Percentiles rank a stretch among this genome's conserved stretches.
phyloP scores from a whole-genome alignment of 1,140 invertebrate species.

The Pachypsylla venusta region DNA sequence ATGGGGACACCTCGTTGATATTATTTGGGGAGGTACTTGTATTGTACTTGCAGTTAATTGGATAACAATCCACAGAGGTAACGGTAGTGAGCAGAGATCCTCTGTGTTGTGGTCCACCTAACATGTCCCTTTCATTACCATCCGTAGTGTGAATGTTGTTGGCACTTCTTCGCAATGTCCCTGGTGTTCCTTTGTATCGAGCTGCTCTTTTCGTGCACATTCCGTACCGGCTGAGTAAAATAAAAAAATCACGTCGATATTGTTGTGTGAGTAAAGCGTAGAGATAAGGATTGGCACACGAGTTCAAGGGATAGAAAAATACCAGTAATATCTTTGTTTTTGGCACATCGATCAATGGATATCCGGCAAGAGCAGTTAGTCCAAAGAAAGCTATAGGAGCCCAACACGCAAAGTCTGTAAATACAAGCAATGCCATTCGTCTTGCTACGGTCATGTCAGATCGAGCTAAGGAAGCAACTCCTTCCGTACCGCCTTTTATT shows the following conservation, averaged over 20 bases:
- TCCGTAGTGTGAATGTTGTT: background rate
- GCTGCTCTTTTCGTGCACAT: conserved; percentile 21
- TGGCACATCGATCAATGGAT: conserved; percentile 67
- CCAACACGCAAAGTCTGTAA: conserved; percentile 77
- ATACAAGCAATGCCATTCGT: conserved; percentile 71
- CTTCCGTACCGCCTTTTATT: conserved; percentile 37
- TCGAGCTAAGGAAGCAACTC: conserved; percentile 36
- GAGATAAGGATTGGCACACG: conserved; percentile 79
- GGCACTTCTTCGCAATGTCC: background rate
- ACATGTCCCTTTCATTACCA: conserved; percentile 7
- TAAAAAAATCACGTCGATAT: conserved; percentile 60
- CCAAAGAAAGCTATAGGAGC: conserved; percentile 72
- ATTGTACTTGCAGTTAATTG: background rate
- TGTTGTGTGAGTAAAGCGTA: conserved; percentile 81
- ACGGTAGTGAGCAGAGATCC: conserved; percentile 22
- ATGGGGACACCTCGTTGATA: background rate
- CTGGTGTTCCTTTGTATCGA: conserved; percentile 18
- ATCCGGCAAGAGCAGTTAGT: conserved; percentile 60
- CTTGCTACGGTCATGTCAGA: conserved; percentile 51
- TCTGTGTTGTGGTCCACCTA: conserved; percentile 11
- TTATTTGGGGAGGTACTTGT: background rate
- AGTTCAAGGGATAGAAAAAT: conserved; percentile 83
- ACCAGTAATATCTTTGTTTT: conserved; percentile 77
- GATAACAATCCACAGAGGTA: conserved; percentile 19
- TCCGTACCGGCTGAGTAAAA: conserved; percentile 35